Conservation (phyloP, 2,113 vertebrate species). For the Glaucidium brasilianum region DNA sequence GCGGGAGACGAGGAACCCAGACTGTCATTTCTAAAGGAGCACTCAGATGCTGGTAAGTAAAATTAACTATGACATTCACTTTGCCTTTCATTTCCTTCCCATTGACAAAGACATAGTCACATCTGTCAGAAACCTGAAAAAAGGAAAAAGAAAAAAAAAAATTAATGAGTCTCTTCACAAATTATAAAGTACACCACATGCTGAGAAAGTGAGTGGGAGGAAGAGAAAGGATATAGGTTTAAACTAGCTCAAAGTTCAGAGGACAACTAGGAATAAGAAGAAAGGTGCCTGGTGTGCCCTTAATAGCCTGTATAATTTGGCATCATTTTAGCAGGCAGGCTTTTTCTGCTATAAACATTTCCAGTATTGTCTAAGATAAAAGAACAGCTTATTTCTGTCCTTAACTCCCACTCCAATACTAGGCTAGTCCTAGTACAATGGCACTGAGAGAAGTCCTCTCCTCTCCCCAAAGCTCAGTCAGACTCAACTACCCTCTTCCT, state of each 20-base stretch:
- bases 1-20: constrained; percentile 89
- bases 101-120: constrained; percentile 92
- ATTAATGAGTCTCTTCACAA: background rate
- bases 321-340: background rate
- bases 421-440: fast-evolving
- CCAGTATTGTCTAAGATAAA: background rate
- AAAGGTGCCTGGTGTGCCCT: background rate
- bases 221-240: background rate
- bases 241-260: background rate
- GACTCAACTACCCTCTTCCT: background rate
- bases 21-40: constrained; percentile 86
- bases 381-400: background rate
- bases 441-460: background rate
- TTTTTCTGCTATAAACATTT: background rate
- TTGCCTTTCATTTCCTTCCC: constrained; percentile 92
- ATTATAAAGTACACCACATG: background rate
- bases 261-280: background rate
- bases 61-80: constrained; percentile 84
- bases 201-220: background rate
- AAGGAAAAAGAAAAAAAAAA: background rate
- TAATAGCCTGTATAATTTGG: background rate
- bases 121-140: constrained; percentile 89
- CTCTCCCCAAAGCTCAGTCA: background rate
- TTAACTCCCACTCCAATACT: background rate
- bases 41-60: constrained; percentile 91